phyloP scores from a whole-genome alignment of 1,140 invertebrate species.

The Tetramorium simillimum region DNA sequence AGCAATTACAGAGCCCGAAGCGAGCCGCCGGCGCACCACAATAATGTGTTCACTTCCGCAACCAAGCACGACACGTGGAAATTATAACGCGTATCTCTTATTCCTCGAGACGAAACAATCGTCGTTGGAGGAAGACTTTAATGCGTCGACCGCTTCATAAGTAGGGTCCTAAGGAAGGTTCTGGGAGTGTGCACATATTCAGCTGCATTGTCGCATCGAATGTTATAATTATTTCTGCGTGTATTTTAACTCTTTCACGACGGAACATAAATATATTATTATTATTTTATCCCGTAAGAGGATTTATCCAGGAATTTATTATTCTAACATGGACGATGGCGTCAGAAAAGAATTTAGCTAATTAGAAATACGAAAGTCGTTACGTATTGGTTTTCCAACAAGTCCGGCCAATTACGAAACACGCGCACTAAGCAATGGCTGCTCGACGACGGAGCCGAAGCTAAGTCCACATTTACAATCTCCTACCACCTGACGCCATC shows the following conservation, averaged over 20 bases:
- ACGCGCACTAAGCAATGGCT: slow-evolving; percentile 60
- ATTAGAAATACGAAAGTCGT: neutral
- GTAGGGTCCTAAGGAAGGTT: neutral
- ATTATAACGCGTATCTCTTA: slow-evolving; percentile 43
- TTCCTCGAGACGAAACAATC: slow-evolving; percentile 24
- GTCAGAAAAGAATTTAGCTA: slow-evolving; percentile 1
- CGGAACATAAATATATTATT: too few relatives aligned
- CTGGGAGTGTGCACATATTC: neutral
- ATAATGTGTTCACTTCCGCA: slow-evolving; percentile 65
- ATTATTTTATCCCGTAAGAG: too few relatives aligned
- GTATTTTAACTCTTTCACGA: neutral
- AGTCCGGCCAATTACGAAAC: slow-evolving; percentile 67
- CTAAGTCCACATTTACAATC: slow-evolving; percentile 68
- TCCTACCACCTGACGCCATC: slow-evolving; percentile 80
- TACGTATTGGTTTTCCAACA: slow-evolving; percentile 51
- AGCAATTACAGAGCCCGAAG: slow-evolving; percentile 73
- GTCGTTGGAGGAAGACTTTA: neutral
- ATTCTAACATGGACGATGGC: neutral
- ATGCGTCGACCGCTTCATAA: neutral
- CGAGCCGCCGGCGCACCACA: slow-evolving; percentile 56
- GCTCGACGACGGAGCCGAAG: slow-evolving; percentile 61
- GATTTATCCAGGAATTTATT: neutral
- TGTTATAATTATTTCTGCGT: slow-evolving; percentile 9
- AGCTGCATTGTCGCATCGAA: neutral
- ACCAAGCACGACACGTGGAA: slow-evolving; percentile 41